Evolutionary conservation across 35 echinoderm and acorn worm species (phyloP).

Genomic region (Patiria miniata): DNA sequence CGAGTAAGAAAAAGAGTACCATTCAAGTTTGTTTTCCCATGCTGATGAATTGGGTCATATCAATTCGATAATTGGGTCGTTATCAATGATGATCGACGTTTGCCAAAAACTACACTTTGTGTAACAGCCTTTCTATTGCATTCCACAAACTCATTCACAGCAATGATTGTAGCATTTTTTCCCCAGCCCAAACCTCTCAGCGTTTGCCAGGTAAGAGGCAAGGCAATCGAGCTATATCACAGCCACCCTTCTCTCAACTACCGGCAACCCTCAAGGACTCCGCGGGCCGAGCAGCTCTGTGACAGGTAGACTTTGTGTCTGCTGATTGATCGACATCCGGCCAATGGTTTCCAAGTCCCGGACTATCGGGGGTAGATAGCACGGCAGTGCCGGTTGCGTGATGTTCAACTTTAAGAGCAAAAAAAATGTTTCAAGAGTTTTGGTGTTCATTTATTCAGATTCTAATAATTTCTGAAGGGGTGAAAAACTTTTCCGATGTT

Average conservation of each 20-base stretch:
- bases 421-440: no score
- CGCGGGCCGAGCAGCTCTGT: neutral
- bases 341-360: neutral
- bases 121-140: no score
- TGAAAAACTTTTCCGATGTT: no score
- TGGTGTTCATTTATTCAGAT: no score
- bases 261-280: constrained; percentile 4
- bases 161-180: neutral
- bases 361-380: neutral
- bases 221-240: neutral
- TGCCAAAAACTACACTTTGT: no score
- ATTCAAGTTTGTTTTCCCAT: no score
- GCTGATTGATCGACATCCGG: constrained; percentile 29
- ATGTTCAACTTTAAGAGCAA: constrained; percentile 1
- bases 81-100: no score
- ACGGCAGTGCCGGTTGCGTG: neutral
- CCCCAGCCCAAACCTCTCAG: neutral
- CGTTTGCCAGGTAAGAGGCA: neutral
- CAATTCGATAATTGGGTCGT: no score
- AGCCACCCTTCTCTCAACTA: neutral
- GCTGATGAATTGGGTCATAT: no score
- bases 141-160: no score
- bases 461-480: no score
- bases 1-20: no score
- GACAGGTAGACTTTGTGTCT: constrained; percentile 18